phyloP scores from a whole-genome alignment of 2,113 vertebrate genomes.

The Connochaetes taurinus region DNA sequence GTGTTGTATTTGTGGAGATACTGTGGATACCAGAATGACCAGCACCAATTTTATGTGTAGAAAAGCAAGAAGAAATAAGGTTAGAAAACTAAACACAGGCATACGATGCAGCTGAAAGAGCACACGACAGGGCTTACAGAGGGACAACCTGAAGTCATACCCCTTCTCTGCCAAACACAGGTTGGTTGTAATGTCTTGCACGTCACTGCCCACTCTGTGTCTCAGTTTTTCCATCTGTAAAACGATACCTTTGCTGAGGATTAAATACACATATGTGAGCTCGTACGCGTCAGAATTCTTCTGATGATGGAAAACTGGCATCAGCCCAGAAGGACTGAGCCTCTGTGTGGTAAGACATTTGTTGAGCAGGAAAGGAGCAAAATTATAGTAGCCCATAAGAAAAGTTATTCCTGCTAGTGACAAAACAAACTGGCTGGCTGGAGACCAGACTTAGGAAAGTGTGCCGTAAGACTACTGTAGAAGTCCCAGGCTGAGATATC shows the following conservation, averaged over 20 bases:
- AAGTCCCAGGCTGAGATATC: neutral
- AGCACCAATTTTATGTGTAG: neutral
- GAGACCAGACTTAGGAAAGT: neutral
- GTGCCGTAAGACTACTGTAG: neutral
- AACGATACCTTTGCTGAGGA: neutral
- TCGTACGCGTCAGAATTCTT: neutral
- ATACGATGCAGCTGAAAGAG: neutral
- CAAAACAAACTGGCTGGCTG: neutral
- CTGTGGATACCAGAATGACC: neutral
- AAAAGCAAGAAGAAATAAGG: neutral
- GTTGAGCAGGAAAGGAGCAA: neutral
- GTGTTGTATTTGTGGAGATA: neutral
- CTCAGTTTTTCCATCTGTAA: neutral
- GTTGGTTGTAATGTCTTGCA: neutral
- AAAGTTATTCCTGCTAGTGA: neutral
- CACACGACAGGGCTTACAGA: neutral
- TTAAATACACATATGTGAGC: neutral
- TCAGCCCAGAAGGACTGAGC: neutral
- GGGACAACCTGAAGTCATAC: neutral
- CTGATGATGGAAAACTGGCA: neutral
- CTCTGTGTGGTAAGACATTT: neutral
- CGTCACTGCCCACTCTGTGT: neutral
- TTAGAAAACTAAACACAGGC: slow-evolving; percentile 6
- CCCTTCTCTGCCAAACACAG: neutral
- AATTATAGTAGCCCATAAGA: neutral